Percentiles rank a stretch among this genome's conserved stretches.
Evolutionary conservation across 64 coral and sea anemone genomes (phyloP).

Genomic region (Dendronephthya gigantea): DNA sequence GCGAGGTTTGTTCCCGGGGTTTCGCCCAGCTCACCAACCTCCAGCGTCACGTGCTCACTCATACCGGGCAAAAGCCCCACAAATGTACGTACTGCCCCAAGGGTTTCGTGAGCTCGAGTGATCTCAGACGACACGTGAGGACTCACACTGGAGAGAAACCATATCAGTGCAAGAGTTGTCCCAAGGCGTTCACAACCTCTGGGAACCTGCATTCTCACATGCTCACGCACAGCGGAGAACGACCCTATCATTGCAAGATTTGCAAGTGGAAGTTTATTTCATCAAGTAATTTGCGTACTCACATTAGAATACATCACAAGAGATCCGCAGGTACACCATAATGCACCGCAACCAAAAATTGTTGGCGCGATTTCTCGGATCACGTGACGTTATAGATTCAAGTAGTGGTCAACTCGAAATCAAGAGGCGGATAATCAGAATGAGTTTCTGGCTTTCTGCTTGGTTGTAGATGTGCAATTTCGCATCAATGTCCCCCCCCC

Average conservation of each 20-base stretch:
- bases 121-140: constrained; percentile 81
- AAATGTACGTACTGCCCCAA: constrained; percentile 97
- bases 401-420: too few species aligned
- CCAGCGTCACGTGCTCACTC: constrained; percentile 84
- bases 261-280: constrained; percentile 99
- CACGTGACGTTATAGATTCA: too few species aligned
- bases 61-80: constrained; percentile 92
- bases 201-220: constrained; percentile 94
- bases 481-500: too few species aligned
- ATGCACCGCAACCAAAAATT: too few species aligned
- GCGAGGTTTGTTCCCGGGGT: constrained; percentile 87
- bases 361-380: too few species aligned
- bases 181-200: constrained; percentile 94
- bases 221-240: constrained; percentile 81
- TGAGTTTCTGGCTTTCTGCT: too few species aligned
- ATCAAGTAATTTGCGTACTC: constrained; percentile 77
- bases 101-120: constrained; percentile 94
- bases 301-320: constrained; percentile 80
- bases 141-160: constrained; percentile 89
- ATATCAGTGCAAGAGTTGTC: constrained; percentile 89
- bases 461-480: too few species aligned
- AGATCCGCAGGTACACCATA: not conserved
- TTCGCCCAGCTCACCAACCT: constrained; percentile 96
- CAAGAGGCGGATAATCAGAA: too few species aligned
- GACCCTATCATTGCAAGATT: constrained; percentile 96